phyloP scores from a whole-genome alignment of 2,888 invertebrate species.

The Rosalia funebris region DNA sequence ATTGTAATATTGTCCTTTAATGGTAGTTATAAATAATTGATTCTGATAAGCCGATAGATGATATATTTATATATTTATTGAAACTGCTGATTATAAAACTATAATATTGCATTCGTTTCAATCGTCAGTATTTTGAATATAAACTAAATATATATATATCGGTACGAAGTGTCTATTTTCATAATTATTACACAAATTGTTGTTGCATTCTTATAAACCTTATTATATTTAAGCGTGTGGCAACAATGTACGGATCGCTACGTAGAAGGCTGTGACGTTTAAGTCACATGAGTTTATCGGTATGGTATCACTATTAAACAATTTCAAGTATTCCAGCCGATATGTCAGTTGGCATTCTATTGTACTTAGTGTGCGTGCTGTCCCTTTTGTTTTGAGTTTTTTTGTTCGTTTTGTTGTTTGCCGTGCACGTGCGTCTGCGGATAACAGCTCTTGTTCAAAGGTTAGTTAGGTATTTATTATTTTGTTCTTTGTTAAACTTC shows the following conservation, averaged over 20 bases:
- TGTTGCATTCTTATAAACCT: too few relatives aligned
- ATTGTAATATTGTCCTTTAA: too few relatives aligned
- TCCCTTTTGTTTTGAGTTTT: constrained; percentile 28
- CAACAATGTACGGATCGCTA: constrained; percentile 5
- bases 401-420: constrained; percentile 32
- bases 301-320: constrained; percentile 58
- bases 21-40: too few relatives aligned
- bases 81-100: too few relatives aligned
- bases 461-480: constrained; percentile 28
- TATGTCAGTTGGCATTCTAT: constrained; percentile 55
- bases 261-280: constrained; percentile 54
- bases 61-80: too few relatives aligned
- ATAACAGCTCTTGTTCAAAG: constrained; percentile 26
- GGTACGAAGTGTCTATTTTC: too few relatives aligned
- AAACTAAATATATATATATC: too few relatives aligned
- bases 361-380: constrained; percentile 34
- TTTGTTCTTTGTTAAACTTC: not conserved
- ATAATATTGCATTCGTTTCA: too few relatives aligned
- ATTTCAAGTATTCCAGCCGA: constrained; percentile 59
- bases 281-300: constrained; percentile 57
- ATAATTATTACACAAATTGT: too few relatives aligned
- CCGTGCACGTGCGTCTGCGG: constrained; percentile 34
- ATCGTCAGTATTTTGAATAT: too few relatives aligned
- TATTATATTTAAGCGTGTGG: too few relatives aligned
- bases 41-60: too few relatives aligned